Evolutionary conservation across 2,113 vertebrate genomes (phyloP).

Genomic region (Caranx melampygus): DNA sequence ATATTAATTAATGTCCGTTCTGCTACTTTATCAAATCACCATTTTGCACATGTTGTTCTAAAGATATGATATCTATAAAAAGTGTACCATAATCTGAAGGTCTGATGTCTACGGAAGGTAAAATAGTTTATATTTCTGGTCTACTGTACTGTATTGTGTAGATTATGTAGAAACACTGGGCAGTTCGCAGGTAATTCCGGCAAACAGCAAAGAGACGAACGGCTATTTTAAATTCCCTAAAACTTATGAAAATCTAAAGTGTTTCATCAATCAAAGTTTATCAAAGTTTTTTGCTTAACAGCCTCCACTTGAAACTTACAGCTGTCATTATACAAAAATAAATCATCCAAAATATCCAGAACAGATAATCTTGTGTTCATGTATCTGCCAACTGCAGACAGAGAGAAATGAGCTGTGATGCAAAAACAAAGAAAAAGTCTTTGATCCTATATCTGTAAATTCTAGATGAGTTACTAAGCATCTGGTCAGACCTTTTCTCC

Average conservation of each 20-base stretch:
- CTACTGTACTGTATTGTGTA: neutral
- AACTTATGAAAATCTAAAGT: neutral
- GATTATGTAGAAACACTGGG: neutral
- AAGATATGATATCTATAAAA: neutral
- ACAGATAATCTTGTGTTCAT: neutral
- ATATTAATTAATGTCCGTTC: slow-evolving; percentile 37
- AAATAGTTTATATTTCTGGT: neutral
- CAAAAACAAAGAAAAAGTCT: slow-evolving; percentile 7
- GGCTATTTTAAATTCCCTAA: neutral
- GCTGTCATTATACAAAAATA: neutral
- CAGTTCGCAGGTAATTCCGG: neutral
- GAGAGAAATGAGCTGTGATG: neutral
- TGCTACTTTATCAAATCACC: slow-evolving; percentile 5
- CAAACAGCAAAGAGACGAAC: neutral
- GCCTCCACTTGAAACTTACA: neutral
- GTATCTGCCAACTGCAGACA: neutral
- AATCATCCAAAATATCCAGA: neutral
- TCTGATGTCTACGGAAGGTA: neutral
- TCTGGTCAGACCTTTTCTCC: slow-evolving; percentile 51
- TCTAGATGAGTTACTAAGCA: slow-evolving; percentile 40
- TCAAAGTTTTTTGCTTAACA: neutral
- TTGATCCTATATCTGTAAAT: slow-evolving; percentile 36
- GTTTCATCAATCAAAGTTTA: neutral
- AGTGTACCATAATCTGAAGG: neutral
- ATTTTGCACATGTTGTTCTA: neutral